phyloP scores from a whole-genome alignment of 1,140 invertebrate genomes.

The Mesaphorura yosii region DNA sequence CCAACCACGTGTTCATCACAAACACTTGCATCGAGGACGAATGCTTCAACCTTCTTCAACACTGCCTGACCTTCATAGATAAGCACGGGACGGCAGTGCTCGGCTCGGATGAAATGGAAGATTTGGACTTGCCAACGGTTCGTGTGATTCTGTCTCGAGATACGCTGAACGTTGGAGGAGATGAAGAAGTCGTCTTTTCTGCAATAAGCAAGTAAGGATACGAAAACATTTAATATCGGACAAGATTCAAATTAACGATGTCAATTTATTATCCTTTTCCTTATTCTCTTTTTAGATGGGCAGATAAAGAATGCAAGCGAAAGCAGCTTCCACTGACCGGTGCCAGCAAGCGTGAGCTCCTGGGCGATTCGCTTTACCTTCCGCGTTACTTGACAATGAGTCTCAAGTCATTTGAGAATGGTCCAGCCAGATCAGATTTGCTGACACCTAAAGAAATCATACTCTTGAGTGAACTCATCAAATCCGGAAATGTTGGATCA shows the following conservation, averaged over 20 bases:
- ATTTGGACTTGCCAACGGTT: constrained; percentile 48
- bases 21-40: too few relatives aligned
- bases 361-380: constrained; percentile 50
- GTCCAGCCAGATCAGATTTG: constrained; percentile 37
- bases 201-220: constrained; percentile 38
- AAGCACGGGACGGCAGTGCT: constrained; percentile 47
- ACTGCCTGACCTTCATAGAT: constrained; percentile 51
- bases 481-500: not conserved
- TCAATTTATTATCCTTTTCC: constrained; percentile 26
- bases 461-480: constrained; percentile 20
- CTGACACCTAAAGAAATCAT: constrained; percentile 36
- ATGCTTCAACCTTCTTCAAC: constrained; percentile 47
- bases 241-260: not conserved
- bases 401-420: constrained; percentile 46
- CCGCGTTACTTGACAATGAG: constrained; percentile 53
- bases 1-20: too few relatives aligned
- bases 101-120: constrained; percentile 51
- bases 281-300: constrained; percentile 44
- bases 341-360: constrained; percentile 47
- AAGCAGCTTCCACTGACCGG: constrained; percentile 48
- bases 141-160: constrained; percentile 45
- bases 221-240: not conserved
- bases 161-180: constrained; percentile 43
- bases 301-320: constrained; percentile 51
- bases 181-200: constrained; percentile 45